Base-by-base conservation (phyloP, 2,888 invertebrate genomes). In the Homarus gammarus region DNA sequence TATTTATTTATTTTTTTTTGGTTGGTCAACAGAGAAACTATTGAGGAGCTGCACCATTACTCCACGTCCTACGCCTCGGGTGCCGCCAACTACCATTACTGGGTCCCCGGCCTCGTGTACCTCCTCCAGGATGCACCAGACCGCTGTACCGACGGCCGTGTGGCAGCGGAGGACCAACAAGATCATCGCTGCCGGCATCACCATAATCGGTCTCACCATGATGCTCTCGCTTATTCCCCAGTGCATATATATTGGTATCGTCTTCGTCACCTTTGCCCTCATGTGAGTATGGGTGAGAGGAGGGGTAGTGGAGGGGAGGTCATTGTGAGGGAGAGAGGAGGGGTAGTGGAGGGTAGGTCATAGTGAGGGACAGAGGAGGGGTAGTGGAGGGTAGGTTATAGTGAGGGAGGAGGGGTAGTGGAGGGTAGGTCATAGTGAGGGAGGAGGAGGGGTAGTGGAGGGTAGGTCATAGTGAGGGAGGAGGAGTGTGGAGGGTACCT, bases 141-240 rank as follows among this genome's bases (percentile, higher is more conserved):
- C 84, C 8, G 27, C 82, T 18, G 84, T 84, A 75, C 51, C 84
- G 15, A 61, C 72, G n/a, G 89, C 90, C 6, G 86, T 91, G 15
- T 92, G 92, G 92, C 90, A 92, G 81, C 88, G 89, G 40, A 84
- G 92, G 70, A 92, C 92, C 81, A 88, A 92, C 89, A 90, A 88
- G 61, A 51, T 90, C 64, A 87, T 92, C 6, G 92, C 92, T 10
- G 89, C 84, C 0, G 92, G 85, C 38, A 84, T 90, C 44, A 92
- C 90, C 82, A 85, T 92, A 75, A 92, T 92, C 49, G 92, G 92
- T 27, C 89, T 92, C 31, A 92, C 92, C n/a, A 92, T 92, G 92
- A 92, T 92, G 92, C 77, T 92, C 64, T 90, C 90, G 40, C 86
- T 86, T 36, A 89, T 92, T 2, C 86, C 90, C 2, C 92, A 92